Conservation (phyloP, 2,888 invertebrate genomes). For the Scrobipalpa costella region DNA sequence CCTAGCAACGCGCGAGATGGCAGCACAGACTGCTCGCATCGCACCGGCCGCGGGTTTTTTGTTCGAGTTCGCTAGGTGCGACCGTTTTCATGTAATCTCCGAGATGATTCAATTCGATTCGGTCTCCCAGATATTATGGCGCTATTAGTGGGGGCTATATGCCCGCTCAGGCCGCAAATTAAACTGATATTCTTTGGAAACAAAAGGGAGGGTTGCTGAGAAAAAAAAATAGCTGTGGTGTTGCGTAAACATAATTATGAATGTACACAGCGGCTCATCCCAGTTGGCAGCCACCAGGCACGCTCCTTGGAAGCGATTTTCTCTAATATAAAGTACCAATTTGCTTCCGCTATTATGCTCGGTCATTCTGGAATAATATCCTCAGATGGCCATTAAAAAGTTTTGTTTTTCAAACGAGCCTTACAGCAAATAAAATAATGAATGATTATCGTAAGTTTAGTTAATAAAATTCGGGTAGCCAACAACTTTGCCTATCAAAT, state of each 20-base stretch:
- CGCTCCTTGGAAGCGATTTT: conserved; percentile 33
- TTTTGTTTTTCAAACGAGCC: too few species aligned
- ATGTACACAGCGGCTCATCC: conserved; percentile 45
- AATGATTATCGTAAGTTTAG: too few species aligned
- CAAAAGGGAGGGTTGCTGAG: conserved; percentile 36
- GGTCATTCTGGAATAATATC: conserved; percentile 10
- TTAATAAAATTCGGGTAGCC: too few species aligned
- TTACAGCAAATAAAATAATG: too few species aligned
- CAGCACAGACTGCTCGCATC: conserved; percentile 55
- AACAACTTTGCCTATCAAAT: too few species aligned
- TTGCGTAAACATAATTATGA: conserved; percentile 50
- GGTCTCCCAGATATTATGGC: conserved; percentile 47
- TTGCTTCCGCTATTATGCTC: conserved; percentile 15
- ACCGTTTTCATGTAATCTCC: conserved; percentile 75
- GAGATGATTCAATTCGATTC: conserved; percentile 73
- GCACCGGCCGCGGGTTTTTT: conserved; percentile 64
- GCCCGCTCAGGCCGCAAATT: conserved; percentile 30
- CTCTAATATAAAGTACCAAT: conserved; percentile 18
- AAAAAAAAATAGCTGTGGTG: conserved; percentile 36
- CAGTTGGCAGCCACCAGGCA: conserved; percentile 39
- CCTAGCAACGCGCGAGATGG: conserved; percentile 79
- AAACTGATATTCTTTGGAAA: conserved; percentile 31
- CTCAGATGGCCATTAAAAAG: too few species aligned
- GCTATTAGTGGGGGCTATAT: conserved; percentile 43
- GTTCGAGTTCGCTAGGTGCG: conserved; percentile 72